These are phyloP conservation scores for Actinopyga echinites DNA, from an alignment of 53 echinoderm and acorn worm species.

Conservation along the genomic window DNA sequence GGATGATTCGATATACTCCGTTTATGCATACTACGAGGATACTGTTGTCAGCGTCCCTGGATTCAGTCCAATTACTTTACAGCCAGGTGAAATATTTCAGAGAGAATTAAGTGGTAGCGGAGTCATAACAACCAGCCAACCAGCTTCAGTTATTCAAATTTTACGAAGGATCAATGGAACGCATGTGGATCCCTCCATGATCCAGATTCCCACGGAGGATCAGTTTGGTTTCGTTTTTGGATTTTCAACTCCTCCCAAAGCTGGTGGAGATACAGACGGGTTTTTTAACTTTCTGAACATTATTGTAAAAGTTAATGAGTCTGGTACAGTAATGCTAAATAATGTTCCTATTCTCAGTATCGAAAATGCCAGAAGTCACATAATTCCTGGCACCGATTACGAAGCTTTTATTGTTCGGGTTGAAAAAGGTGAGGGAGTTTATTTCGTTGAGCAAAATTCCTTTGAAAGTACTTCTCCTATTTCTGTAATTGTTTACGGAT, in stretches of 20 bases:
- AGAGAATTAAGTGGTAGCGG: conserved; percentile 54
- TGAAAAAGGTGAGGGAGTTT: conserved; percentile 64
- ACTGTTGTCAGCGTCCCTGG: conserved; percentile 26
- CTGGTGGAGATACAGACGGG: conserved; percentile 38
- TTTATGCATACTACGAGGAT: conserved; percentile 39
- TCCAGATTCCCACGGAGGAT: conserved; percentile 62
- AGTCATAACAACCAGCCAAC: conserved; percentile 52
- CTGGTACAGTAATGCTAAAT: conserved; percentile 51
- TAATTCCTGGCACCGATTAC: conserved; percentile 48
- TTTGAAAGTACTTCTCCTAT: conserved; percentile 33
- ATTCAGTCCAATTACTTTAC: background rate
- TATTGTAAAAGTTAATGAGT: conserved; percentile 38
- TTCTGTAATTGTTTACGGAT: no score
- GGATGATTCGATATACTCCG: no score
- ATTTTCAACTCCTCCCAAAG: no score
- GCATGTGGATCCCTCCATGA: conserved; percentile 62
- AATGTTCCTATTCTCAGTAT: conserved; percentile 30
- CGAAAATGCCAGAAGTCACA: background rate
- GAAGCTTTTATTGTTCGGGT: conserved; percentile 45
- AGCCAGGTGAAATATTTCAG: conserved; percentile 61
- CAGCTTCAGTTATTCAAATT: no score
- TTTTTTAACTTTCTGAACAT: no score
- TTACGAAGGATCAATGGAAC: no score
- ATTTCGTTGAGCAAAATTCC: conserved; percentile 58
- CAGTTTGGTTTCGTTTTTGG: conserved; percentile 64